Base-by-base conservation (phyloP, 2,888 invertebrate species). In the Didymodactylos carnosus region DNA sequence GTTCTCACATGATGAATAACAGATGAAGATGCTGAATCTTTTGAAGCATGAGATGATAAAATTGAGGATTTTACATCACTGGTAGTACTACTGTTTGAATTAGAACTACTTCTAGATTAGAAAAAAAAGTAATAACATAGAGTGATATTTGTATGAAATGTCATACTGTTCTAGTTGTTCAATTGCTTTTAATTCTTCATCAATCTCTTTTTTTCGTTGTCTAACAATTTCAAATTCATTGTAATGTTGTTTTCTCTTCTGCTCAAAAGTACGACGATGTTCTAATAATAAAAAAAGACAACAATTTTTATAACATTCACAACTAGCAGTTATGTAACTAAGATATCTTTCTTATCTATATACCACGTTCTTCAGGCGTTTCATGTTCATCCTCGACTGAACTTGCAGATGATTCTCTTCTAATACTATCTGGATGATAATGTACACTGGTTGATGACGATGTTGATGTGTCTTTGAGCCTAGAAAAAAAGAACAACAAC, bases 171-270 rank as follows among this genome's bases (percentile, higher is more conserved):
- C 62, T n/a, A 35, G 35, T n/a, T 62, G 62, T 62, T 62, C 62
- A 35, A 62, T 19, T 19, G 62, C 62, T n/a, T n/a, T 29, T 62
- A 62, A 35, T 8, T 75, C 75, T 23, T 62, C 75, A 16, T 62
- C 71, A 13, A 75, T 35, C 41, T 72, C 62, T 71, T 39, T 49
- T 70, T 62, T 75, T 25, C 35, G 41, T 27, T 46, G 23, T 25
- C 71, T 69, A n/a, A 71, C 75, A 39, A 72, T 39, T 39, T 75
- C 62, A 70, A 75, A 75, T 51, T 75, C 75, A 41, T 72, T 72
- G 29, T 75, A 75, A 49, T 75, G 75, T 16, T 71, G 41, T 46
- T 72, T 75, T 27, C 74, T 53, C 53, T 74, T 53, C 2, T 40
- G 19, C 41, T 74, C 74, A 23, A 74, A 74, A 53, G 53, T 16